Evolutionary conservation across 2,797 vertebrate genomes (phyloP), one percentile per base, ranked within the genome.

Genomic region (Harpagifer antarcticus): DNA sequence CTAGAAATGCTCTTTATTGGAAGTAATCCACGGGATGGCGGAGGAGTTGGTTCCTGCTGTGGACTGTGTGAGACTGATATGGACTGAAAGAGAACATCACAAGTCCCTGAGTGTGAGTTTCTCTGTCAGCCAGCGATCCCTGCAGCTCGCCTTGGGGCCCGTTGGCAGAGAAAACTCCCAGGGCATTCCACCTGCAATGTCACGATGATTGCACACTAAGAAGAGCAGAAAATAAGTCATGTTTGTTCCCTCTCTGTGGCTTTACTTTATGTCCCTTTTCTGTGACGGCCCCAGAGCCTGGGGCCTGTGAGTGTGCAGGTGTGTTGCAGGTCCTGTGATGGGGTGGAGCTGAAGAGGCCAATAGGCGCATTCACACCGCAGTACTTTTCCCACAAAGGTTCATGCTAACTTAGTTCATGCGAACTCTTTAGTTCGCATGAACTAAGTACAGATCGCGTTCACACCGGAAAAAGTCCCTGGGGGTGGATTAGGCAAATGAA

Each of bases 181-280:
- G 57, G 80, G 90, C 83, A 78, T 88, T 88, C 85, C 86, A 90
- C 90, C 88, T 92, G 85, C 85, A 82, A 86, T 84, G 86, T 86
- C 90, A 89, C 68, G 67, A 90, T 91, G 90, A 91, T 90, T 87
- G 82, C 82, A 85, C 83, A 83, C 88, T 3, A 6, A 75, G 76
- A 58, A 49, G 75, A 74, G 80, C 69, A 74, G 80, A 78, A 71
- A 83, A 75, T 79, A 76, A 83, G 79, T 79, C 82, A 85, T 52
- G 43, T 89, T 86, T 83, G 74, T 79, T 80, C 72, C 57, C 60
- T 37, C 49, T 74, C 11, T 20, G 79, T 45, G 59, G 27, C 69
- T 76, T 20, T 73, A 64, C 64, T 63, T 59, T 47, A 53, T 12
- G 19, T 19, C 45, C 13, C 12, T 20, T 37, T 37, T 37, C 4